Evolutionary conservation across 2,888 invertebrate genomes (phyloP).

Genomic region (Drosophila kokeensis): DNA sequence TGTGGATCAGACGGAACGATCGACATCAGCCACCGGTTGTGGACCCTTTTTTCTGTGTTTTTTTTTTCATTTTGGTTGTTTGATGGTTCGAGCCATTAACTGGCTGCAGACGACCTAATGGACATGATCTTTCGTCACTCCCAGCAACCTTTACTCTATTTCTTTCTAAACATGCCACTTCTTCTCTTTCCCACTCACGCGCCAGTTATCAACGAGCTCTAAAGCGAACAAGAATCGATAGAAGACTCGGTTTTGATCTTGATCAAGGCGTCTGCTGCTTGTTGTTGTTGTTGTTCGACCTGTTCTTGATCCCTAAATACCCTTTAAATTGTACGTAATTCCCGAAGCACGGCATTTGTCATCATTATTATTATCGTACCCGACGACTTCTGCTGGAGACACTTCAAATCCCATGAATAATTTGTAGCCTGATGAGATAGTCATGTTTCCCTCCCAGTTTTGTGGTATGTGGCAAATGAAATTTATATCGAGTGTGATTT

Average conservation of each 20-base stretch:
- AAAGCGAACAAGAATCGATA: conserved; percentile 31
- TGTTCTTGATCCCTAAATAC: conserved; percentile 71
- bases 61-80: conserved; percentile 17
- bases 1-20: conserved; percentile 47
- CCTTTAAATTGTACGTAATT: conserved; percentile 76
- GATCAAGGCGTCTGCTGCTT: conserved; percentile 45
- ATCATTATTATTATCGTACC: conserved; percentile 61
- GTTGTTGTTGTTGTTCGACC: conserved; percentile 15
- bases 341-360: conserved; percentile 62
- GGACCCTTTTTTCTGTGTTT: conserved; percentile 38
- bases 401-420: conserved; percentile 48
- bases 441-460: not conserved
- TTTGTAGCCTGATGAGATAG: conserved; percentile 47
- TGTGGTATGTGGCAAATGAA: conserved; percentile 19
- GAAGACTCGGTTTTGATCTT: conserved; percentile 45
- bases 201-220: conserved; percentile 25
- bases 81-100: conserved; percentile 67
- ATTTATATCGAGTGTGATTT: conserved; percentile 7
- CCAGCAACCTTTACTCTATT: conserved; percentile 61
- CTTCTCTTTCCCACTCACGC: conserved; percentile 1
- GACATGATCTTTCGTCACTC: conserved; percentile 81
- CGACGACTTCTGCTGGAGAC: conserved; percentile 21
- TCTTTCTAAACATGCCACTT: conserved; percentile 32
- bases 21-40: conserved; percentile 60
- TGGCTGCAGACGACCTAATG: conserved; percentile 77